Evolutionary conservation across 2,888 invertebrate species (phyloP), one percentile per base, ranked within the genome.

Genomic region (Chrysina gloriosa): DNA sequence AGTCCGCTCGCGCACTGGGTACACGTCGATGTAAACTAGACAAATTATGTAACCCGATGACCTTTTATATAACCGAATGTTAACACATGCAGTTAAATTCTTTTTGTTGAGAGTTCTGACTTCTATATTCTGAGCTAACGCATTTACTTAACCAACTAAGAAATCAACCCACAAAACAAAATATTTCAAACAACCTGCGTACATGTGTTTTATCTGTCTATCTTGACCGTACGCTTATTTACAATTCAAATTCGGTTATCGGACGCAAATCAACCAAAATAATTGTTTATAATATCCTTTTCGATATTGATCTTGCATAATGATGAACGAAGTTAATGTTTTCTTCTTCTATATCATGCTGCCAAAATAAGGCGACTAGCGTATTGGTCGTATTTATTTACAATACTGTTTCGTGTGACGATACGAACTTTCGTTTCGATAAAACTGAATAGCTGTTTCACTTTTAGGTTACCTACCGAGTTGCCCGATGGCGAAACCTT

Each of bases 251-350:
- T 48, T 31, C 34, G 34, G 9, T n/a, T 48, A 63, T 48, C 63
- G 47, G 11, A 21, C 47, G 50, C 47, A 48, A 39, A 64, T 64
- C 64, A 64, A 47, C 23, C 14, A 14, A 36, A 64, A 42, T 58
- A 58, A 64, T 64, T 64, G 47, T 64, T 36, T 48, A 64, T 64
- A 64, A 50, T 48, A 64, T 64, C 64, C 64, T 64, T 36, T 48
- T 21, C n/a, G 64, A 64, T 64, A 48, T 36, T n/a, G 25, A 64
- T 64, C 64, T 50, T 36, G 48, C 50, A 64, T 64, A 50, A 45
- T 42, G 45, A 63, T 5, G 36, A 56, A 16, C 19, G 27, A 42
- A 27, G 14, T 14, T 25, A 3, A 11, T 4, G 42, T 39, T 25
- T 29, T 58, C 39, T 7, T 52, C 14, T 52, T 23, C 14, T 52